phyloP scores from a whole-genome alignment of 2,888 invertebrate species.

The Hypomecis punctinalis region DNA sequence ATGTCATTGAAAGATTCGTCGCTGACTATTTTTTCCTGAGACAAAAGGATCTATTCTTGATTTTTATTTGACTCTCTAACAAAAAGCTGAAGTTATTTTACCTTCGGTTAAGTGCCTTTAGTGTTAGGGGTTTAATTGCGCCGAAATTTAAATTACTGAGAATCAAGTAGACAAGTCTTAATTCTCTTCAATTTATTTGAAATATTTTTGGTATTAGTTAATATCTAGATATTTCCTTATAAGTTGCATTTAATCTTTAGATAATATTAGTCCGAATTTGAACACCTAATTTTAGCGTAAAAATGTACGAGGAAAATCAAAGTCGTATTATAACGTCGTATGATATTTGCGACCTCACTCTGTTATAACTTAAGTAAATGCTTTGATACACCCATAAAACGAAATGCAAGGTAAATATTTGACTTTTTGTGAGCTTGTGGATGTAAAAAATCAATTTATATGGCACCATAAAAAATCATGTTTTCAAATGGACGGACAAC shows the following conservation, averaged over 20 bases:
- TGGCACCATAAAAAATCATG: conserved; percentile 42
- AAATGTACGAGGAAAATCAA: conserved; percentile 39
- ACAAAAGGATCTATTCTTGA: too few relatives aligned
- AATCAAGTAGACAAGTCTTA: too few relatives aligned
- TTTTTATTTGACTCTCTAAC: too few relatives aligned
- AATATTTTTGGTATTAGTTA: too few relatives aligned
- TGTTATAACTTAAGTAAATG: conserved; percentile 50
- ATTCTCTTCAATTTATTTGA: too few relatives aligned
- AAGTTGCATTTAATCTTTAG: not conserved
- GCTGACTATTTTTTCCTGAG: not conserved
- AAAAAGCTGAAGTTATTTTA: too few relatives aligned
- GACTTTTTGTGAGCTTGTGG: conserved; percentile 48
- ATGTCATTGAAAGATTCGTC: not conserved
- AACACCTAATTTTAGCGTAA: conserved; percentile 1
- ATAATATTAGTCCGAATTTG: not conserved
- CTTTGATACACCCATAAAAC: conserved; percentile 60
- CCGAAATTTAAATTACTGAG: too few relatives aligned
- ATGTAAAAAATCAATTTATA: conserved; percentile 46
- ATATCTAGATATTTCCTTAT: too few relatives aligned
- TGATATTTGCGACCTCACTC: conserved; percentile 54
- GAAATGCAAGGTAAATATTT: conserved; percentile 56
- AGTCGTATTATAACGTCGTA: conserved; percentile 44
- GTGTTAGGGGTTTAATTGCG: too few relatives aligned
- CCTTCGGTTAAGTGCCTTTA: too few relatives aligned
- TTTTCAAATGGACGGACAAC: conserved; percentile 41